Percentiles rank a stretch among this genome's conserved stretches.
phyloP scores from a whole-genome alignment of 2,113 vertebrate genomes.

The Bubo bubo region DNA sequence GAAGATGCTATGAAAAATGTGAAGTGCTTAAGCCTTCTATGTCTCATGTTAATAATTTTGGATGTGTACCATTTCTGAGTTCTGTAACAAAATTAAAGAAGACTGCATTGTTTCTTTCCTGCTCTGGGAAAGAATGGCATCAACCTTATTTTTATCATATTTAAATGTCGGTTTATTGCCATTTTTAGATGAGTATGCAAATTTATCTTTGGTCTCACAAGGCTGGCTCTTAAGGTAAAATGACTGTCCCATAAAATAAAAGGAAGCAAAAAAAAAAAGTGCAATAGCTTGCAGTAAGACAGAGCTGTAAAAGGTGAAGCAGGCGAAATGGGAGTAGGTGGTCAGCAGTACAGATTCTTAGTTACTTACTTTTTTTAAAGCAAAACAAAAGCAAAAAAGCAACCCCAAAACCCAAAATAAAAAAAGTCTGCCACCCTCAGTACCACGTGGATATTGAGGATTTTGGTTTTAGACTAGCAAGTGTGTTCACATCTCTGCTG shows the following conservation, averaged over 20 bases:
- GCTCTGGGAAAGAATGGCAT: neutral
- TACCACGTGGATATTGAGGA: neutral
- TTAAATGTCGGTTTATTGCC: neutral
- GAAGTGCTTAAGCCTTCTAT: neutral
- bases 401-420: neutral
- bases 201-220: neutral
- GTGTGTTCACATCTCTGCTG: neutral
- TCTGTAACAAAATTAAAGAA: neutral
- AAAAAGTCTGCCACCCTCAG: neutral
- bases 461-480: neutral
- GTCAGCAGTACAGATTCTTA: neutral
- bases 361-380: neutral
- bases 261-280: neutral
- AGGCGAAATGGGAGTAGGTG: neutral
- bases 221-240: neutral
- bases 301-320: neutral
- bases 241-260: neutral
- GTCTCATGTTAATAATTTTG: neutral
- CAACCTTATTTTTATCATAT: neutral
- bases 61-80: neutral
- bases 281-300: neutral
- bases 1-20: neutral
- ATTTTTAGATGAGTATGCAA: neutral
- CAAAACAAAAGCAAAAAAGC: neutral
- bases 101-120: neutral